phyloP scores from a whole-genome alignment of 2,888 invertebrate genomes.

The Tortrix viridana region DNA sequence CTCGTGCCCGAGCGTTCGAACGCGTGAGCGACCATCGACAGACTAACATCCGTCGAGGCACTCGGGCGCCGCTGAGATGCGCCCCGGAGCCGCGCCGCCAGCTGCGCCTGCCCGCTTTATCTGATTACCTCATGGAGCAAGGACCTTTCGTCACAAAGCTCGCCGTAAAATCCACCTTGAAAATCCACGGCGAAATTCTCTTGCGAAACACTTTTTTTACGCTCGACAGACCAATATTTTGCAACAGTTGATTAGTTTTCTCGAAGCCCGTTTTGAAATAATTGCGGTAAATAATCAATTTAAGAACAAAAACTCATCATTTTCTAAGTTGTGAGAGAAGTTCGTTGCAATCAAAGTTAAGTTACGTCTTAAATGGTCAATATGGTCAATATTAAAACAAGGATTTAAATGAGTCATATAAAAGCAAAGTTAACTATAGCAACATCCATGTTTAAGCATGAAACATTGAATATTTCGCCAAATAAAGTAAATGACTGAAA shows the following conservation, averaged over 20 bases:
- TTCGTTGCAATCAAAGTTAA: too few relatives aligned
- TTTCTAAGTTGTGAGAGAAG: not conserved
- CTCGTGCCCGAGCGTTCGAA: constrained; percentile 60
- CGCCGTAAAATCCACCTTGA: constrained; percentile 78
- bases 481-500: too few relatives aligned
- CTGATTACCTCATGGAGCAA: constrained; percentile 81
- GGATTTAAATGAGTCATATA: too few relatives aligned
- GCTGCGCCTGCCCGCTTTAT: constrained; percentile 66
- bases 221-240: constrained; percentile 20
- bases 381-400: too few relatives aligned
- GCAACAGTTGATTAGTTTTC: constrained; percentile 44
- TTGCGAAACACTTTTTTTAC: constrained; percentile 50
- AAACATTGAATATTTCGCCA: too few relatives aligned
- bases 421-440: too few relatives aligned
- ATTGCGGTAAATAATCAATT: not conserved
- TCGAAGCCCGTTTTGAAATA: constrained; percentile 18
- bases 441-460: too few relatives aligned
- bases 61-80: constrained; percentile 62
- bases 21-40: constrained; percentile 71
- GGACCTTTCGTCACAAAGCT: constrained; percentile 80
- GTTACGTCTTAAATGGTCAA: too few relatives aligned
- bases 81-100: constrained; percentile 63
- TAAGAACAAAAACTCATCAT: not conserved
- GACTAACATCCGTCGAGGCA: constrained; percentile 60
- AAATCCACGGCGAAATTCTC: constrained; percentile 68